Evolutionary conservation across 2,797 vertebrate species (phyloP).

Genomic region (Danio kyathit): DNA sequence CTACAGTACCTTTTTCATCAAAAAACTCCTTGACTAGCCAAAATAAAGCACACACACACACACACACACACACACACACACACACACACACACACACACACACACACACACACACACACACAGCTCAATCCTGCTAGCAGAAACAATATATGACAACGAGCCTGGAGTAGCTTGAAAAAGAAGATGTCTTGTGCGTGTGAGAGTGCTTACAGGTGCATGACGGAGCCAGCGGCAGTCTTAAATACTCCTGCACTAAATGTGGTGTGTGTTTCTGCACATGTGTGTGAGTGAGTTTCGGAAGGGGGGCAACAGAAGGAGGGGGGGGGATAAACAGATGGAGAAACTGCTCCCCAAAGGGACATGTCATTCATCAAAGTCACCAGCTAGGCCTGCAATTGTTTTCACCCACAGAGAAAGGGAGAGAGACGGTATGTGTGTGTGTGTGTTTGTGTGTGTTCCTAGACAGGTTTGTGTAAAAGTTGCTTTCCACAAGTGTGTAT

Average conservation of each 20-base stretch:
- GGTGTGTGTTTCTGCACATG: slow-evolving; percentile 42
- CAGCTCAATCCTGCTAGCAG: neutral
- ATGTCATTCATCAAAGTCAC: slow-evolving; percentile 86
- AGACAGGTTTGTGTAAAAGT: slow-evolving; percentile 36
- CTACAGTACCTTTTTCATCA: neutral
- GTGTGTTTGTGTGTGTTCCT: slow-evolving; percentile 12
- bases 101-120: too few relatives aligned
- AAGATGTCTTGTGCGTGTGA: slow-evolving; percentile 44
- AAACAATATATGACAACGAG: neutral
- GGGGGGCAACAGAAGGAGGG: slow-evolving; percentile 58
- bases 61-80: too few relatives aligned
- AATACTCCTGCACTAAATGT: slow-evolving; percentile 47
- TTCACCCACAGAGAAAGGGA: slow-evolving; percentile 62
- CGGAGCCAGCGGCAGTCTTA: slow-evolving; percentile 49
- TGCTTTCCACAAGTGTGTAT: slow-evolving; percentile 50
- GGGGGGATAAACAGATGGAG: slow-evolving; percentile 81
- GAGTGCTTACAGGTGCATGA: slow-evolving; percentile 47
- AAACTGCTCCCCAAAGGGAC: slow-evolving; percentile 79
- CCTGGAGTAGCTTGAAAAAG: slow-evolving; percentile 21
- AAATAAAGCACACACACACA: too few relatives aligned
- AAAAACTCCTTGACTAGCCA: neutral
- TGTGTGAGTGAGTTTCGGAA: slow-evolving; percentile 36
- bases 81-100: too few relatives aligned
- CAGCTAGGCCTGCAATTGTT: slow-evolving; percentile 78
- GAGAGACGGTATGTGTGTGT: slow-evolving; percentile 9